Evolutionary conservation across 2,113 vertebrate genomes (phyloP), one percentile per base, ranked within the genome.

Genomic region (Melospiza melodia): DNA sequence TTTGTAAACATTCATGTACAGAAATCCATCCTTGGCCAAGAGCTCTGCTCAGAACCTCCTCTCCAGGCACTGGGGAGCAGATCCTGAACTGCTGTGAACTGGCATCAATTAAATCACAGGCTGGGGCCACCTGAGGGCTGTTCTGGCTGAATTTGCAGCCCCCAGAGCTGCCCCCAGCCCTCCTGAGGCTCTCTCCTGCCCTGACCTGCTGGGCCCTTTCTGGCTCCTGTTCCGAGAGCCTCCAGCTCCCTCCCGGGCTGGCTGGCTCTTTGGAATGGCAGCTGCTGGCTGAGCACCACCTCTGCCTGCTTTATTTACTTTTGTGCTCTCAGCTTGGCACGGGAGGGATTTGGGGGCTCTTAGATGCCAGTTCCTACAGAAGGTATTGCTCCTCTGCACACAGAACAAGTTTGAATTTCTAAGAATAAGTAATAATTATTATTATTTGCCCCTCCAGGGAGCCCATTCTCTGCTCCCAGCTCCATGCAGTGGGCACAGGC

Each of bases 1-100:
- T 94, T 87, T 82, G 80, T 77, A 78, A 93, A 77, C 54, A 68
- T 30, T 83, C 55, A 49, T 8, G 37, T 37, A 76, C 59, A 84
- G 75, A 76, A 89, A 94, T 48, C 41, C 52, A 28, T 30, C 37
- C 30, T 49, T 59, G 80, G 62, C 62, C 1, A 0, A 23, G 61
- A 54, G 49, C 30, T 68, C 44, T 65, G 35, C 68, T 62, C 69
- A 10, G 72, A 68, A 72, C 27, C n/a, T 57, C 44, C 73, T 84
- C 69, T 71, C 37, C 52, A 9, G 67, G 5, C 3, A 3, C 48
- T 33, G 82, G 33, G 69, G 23, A 58, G 59, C 10, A 41, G 65
- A 23, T 41, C 28, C 37, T 62, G 35, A 35, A 35, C 75, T 33
- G 92, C 74, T 65, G 71, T 15, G 79, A 55, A 35, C 24, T 20